Conservation (phyloP, 2,888 invertebrate genomes). For the Venusia cambrica region DNA sequence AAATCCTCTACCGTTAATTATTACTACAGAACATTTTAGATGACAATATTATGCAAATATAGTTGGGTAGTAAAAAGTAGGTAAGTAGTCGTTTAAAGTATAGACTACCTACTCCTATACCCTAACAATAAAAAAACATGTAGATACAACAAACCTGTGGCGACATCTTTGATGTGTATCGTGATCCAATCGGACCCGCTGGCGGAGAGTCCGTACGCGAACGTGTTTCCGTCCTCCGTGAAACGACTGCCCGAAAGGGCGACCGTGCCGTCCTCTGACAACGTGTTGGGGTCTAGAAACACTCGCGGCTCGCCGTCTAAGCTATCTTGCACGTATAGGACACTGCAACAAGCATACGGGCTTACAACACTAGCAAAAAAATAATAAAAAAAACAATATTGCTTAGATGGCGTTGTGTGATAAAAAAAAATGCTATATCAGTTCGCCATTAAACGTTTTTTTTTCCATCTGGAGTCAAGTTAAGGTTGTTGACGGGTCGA, state of each 20-base stretch:
- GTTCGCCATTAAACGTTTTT: too few species aligned
- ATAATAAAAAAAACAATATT: too few species aligned
- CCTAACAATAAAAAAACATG: too few species aligned
- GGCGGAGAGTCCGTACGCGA: conserved; percentile 95
- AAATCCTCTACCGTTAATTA: too few species aligned
- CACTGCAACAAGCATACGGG: conserved; percentile 85
- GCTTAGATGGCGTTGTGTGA: too few species aligned
- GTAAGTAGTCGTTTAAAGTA: not conserved
- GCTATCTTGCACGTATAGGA: conserved; percentile 92
- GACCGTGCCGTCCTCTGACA: conserved; percentile 95
- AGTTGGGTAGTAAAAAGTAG: too few species aligned
- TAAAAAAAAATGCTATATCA: too few species aligned
- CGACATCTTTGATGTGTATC: conserved; percentile 90
- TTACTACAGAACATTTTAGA: too few species aligned
- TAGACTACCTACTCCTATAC: not conserved
- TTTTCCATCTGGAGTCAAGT: too few species aligned
- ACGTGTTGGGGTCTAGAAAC: conserved; percentile 96
- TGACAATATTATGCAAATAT: too few species aligned
- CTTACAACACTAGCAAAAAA: too few species aligned
- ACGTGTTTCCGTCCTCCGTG: conserved; percentile 93
- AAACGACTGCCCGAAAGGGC: conserved; percentile 88
- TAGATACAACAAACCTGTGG: conserved; percentile 70
- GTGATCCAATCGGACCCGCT: conserved; percentile 99
- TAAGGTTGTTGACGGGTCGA: too few species aligned
- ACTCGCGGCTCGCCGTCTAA: conserved; percentile 88